Evolutionary conservation across 2,113 vertebrate genomes (phyloP).

Genomic region (Pleuronectes platessa): DNA sequence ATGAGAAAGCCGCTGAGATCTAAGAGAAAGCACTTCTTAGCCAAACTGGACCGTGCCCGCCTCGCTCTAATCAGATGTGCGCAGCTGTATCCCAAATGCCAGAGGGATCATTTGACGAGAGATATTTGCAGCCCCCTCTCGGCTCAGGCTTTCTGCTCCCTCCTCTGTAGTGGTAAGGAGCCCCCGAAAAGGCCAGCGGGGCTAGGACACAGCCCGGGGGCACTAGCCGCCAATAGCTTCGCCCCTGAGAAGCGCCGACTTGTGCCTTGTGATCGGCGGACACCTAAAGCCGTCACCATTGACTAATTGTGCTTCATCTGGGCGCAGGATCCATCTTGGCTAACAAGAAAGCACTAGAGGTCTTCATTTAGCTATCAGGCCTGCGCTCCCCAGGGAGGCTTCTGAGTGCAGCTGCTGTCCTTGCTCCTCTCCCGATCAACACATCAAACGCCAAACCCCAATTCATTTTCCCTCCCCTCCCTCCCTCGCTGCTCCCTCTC

Average conservation of each 20-base stretch:
- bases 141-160: constrained; percentile 86
- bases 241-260: constrained; percentile 87
- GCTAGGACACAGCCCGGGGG: constrained; percentile 90
- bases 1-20: constrained; percentile 68
- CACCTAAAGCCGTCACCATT: constrained; percentile 87
- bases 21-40: constrained; percentile 72
- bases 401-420: constrained; percentile 92
- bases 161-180: constrained; percentile 92
- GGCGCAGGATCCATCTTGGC: constrained; percentile 91
- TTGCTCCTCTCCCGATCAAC: constrained; percentile 86
- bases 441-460: constrained; percentile 80
- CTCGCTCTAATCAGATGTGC: constrained; percentile 78
- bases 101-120: constrained; percentile 82
- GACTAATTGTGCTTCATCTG: constrained; percentile 93
- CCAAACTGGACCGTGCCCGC: constrained; percentile 67
- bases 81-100: constrained; percentile 79
- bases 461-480: constrained; percentile 88
- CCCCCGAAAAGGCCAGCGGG: constrained; percentile 79
- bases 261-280: constrained; percentile 89
- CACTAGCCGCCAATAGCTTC: constrained; percentile 88
- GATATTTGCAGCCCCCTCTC: constrained; percentile 80
- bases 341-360: constrained; percentile 98
- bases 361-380: constrained; percentile 98
- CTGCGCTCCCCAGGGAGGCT: constrained; percentile 84
- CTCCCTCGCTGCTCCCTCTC: no score